phyloP scores from a whole-genome alignment of 2,888 invertebrate species.

The Andrena dorsata region DNA sequence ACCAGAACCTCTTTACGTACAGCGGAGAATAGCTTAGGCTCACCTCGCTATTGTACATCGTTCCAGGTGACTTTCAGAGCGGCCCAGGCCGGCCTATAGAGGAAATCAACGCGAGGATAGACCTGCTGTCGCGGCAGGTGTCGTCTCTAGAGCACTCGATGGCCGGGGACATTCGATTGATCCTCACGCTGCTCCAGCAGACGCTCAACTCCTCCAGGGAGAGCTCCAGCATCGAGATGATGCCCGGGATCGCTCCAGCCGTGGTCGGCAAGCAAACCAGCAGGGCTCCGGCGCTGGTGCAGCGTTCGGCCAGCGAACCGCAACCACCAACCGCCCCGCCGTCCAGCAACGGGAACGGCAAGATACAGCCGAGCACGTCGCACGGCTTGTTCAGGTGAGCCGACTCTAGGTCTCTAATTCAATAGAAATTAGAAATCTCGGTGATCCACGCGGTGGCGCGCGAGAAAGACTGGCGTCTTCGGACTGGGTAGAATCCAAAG shows the following conservation, averaged over 20 bases:
- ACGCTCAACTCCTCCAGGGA: constrained; percentile 83
- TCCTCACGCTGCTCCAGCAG: constrained; percentile 89
- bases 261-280: constrained; percentile 84
- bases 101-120: constrained; percentile 89
- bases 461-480: constrained; percentile 6
- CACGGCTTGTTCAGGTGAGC: constrained; percentile 82
- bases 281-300: constrained; percentile 86
- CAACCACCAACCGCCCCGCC: constrained; percentile 87
- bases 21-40: neutral
- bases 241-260: constrained; percentile 89
- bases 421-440: constrained; percentile 9
- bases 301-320: constrained; percentile 88
- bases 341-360: constrained; percentile 83
- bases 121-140: constrained; percentile 89
- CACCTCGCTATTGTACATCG: neutral
- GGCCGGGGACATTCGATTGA: constrained; percentile 90
- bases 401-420: neutral
- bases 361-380: constrained; percentile 82
- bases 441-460: constrained; percentile 15
- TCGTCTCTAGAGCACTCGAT: constrained; percentile 91
- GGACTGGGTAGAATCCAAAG: neutral
- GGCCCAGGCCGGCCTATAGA: constrained; percentile 86
- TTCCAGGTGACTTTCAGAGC: constrained; percentile 82
- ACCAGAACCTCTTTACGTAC: neutral
- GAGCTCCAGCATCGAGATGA: constrained; percentile 82